These are phyloP conservation scores for Amphimallon solstitiale DNA, from an alignment of 2,888 invertebrate species.

Conservation along the genomic window DNA sequence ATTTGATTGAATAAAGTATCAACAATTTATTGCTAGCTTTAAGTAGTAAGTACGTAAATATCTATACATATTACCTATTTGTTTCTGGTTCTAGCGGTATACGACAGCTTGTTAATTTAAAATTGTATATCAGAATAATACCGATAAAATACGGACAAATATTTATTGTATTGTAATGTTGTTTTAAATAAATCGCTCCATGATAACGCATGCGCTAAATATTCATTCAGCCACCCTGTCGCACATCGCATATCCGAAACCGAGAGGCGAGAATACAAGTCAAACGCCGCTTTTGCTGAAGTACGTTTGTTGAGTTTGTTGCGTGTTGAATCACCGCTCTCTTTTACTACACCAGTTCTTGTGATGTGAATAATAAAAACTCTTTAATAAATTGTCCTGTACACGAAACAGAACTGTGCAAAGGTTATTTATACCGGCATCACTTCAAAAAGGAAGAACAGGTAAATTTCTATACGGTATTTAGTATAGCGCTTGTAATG, in stretches of 20 bases:
- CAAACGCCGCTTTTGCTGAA: conserved; percentile 28
- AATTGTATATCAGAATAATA: neutral
- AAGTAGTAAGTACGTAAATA: too few relatives aligned
- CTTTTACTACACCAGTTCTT: neutral
- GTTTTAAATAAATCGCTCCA: conserved; percentile 22
- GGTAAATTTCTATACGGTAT: conserved; percentile 28
- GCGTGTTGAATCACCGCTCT: conserved; percentile 27
- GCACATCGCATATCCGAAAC: conserved; percentile 20
- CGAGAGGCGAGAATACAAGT: conserved; percentile 2
- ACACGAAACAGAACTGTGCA: conserved; percentile 1
- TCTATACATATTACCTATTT: too few relatives aligned
- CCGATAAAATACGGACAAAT: conserved; percentile 6
- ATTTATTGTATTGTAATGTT: conserved; percentile 1
- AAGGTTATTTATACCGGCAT: conserved; percentile 18
- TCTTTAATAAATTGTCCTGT: neutral
- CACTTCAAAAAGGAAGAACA: conserved; percentile 17
- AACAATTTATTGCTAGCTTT: too few relatives aligned
- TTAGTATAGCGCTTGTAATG: conserved; percentile 19
- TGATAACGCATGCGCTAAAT: conserved; percentile 6
- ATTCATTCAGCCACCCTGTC: conserved; percentile 28
- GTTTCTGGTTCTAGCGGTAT: too few relatives aligned
- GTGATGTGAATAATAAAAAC: conserved; percentile 18
- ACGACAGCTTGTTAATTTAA: too few relatives aligned
- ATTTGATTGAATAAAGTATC: too few relatives aligned
- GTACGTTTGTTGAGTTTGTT: conserved; percentile 23